Evolutionary conservation across 2,113 vertebrate species (phyloP), one percentile per base, ranked within the genome.

Genomic region (Agapornis roseicollis): DNA sequence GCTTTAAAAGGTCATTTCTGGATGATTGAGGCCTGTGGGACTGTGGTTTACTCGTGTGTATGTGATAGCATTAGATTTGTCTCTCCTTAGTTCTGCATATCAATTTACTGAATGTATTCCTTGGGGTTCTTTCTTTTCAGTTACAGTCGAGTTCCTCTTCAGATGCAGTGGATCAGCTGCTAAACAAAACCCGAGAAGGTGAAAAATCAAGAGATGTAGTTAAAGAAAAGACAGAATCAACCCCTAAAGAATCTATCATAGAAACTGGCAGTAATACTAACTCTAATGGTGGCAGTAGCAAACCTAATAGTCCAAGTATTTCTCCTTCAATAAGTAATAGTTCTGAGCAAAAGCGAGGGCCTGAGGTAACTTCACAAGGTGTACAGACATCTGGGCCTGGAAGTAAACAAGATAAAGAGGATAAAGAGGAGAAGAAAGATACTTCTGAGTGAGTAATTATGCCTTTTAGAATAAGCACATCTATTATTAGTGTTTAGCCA

Each of bases 291-390:
- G 97, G 98, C 92, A 98, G 98, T 95, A 99, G 98, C 98, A 99
- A 99, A 97, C 98, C 99, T 6, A 98, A 97, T 86, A 99, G 99
- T 93, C 99, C 99, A 6, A 98, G 99, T 39, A 97, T 98, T 65
- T 99, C 98, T 64, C 98, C 99, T 84, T 98, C 98, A n/a, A 96
- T 98, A 44, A 96, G 96, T 46, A 98, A 96, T 78, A 96, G 95
- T 72, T 81, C 97, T 1, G 99, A 99, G 95, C 98, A 98, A 90
- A 99, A 99, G 96, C 98, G 99, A 95, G 99, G 98, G 12, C 98
- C 99, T 3, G 99, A 99, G 85, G 98, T 99, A 95, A 99, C 99
- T 17, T 99, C 99, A 33, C 99, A 99, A 91, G 99, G 99, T 35
- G 99, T 99, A 31, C 99, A 99, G 97, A 99, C 99, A 17, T 99